These are phyloP conservation scores for Idaea biselata DNA, from an alignment of 2,888 invertebrate genomes.

Conservation along the genomic window DNA sequence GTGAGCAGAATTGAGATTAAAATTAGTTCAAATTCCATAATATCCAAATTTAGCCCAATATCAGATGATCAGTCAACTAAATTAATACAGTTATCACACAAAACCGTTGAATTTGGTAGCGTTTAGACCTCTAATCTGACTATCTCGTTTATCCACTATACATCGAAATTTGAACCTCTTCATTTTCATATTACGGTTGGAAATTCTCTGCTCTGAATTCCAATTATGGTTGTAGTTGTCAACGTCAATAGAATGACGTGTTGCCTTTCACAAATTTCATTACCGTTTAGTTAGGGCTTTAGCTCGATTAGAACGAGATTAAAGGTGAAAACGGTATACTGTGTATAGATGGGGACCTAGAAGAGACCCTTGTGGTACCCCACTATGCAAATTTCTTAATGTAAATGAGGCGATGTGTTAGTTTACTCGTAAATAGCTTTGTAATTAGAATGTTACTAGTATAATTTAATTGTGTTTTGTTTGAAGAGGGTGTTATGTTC, in stretches of 20 bases:
- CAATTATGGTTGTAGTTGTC: constrained; percentile 23
- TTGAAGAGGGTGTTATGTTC: constrained; percentile 13
- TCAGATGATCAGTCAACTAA: constrained; percentile 8
- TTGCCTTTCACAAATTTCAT: constrained; percentile 28
- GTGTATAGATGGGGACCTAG: constrained; percentile 12
- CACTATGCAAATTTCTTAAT: constrained; percentile 10
- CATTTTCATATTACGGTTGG: constrained; percentile 13
- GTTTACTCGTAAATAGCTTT: constrained; percentile 15
- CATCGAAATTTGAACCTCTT: constrained; percentile 16
- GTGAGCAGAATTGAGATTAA: background rate
- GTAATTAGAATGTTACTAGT: constrained; percentile 19
- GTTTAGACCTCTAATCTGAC: constrained; percentile 20
- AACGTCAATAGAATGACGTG: constrained; percentile 23
- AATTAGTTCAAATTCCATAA: background rate
- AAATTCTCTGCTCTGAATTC: constrained; percentile 19
- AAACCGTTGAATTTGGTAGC: constrained; percentile 22
- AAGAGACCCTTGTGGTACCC: constrained; percentile 18
- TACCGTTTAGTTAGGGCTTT: constrained; percentile 24
- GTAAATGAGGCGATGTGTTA: constrained; percentile 23
- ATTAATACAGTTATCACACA: constrained; percentile 24
- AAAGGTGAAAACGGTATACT: constrained; percentile 4
- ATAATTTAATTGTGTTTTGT: constrained; percentile 18
- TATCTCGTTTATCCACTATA: constrained; percentile 16
- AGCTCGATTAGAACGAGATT: constrained; percentile 18
- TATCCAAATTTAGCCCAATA: background rate